Base-by-base conservation (phyloP, 37 sponge, comb jelly and placozoan genomes). In the Spongia lamella region DNA sequence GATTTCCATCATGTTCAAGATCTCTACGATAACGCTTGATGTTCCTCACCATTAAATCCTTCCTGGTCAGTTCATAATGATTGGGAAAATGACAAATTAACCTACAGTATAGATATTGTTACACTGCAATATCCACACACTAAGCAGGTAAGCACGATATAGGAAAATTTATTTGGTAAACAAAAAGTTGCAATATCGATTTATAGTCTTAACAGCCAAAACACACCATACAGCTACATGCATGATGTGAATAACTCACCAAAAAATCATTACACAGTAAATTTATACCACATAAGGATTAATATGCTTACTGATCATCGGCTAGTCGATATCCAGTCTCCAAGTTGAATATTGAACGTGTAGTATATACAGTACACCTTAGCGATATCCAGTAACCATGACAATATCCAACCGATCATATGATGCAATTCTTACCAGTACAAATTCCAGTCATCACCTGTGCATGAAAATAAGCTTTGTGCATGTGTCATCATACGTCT, bases 361-460 rank as follows among this genome's bases (percentile, higher is more conserved):
- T 80, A 26, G 92, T 86, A 37, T 80, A 86, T 20, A 97, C 98
- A 38, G 85, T 83, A 66, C 87, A 86, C 90, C 89, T 88, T 26
- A 22, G 25, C 2, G 15, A 73, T 5, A 14, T 43, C 14, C 35
- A 73, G 52, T n/a, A 38, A 36, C 33, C 19, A 24, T 17, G n/a
- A 11, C 38, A 32, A 21, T n/a, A 50, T 9, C 7, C 7, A 13
- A 43, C 47, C 36, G 2, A 7, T 19, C 38, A 49, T 29, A 70
- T 27, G 34, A 1, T 1, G 29, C 30, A 68, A 72, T n/a, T n/a
- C n/a, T 56, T 78, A 88, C 94, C 94, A 97, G 78, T 94, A 97
- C 65, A 97, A 94, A 61, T 97, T 97, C 98, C 98, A 96, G 61
- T 96, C 92, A 24, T 92, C 96, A 72, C 89, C 94, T 85, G 76